A percentile compares a stretch with the other conserved stretches of the same genome.
Conservation (phyloP, 1,140 invertebrate species). For the Druon quercuslanigerum region DNA sequence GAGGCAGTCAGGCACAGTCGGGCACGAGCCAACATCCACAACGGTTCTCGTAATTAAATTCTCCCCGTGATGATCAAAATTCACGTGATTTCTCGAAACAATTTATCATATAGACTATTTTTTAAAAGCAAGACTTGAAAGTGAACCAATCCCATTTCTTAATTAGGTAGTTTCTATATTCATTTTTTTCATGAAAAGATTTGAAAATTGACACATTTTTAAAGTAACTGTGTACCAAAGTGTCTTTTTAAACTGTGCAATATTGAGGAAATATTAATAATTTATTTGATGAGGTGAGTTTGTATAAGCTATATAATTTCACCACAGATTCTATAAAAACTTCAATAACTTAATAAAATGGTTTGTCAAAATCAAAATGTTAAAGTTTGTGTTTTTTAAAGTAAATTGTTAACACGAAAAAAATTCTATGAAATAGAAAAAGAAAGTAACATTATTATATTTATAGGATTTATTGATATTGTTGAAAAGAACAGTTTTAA, state of each 20-base stretch:
- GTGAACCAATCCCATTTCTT: background rate
- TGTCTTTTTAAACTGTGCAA: background rate
- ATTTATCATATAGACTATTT: constrained; percentile 18
- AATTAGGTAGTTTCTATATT: too few relatives aligned
- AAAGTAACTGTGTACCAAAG: background rate
- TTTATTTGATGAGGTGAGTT: background rate
- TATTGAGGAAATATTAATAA: background rate
- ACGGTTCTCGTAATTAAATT: constrained; percentile 48
- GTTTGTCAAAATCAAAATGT: too few relatives aligned
- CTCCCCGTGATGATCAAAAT: constrained; percentile 37
- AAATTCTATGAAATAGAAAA: too few relatives aligned
- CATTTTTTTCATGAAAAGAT: background rate
- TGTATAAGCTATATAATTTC: too few relatives aligned
- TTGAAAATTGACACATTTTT: background rate
- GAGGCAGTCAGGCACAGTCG: constrained; percentile 59
- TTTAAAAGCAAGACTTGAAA: constrained; percentile 23
- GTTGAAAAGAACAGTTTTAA: too few relatives aligned
- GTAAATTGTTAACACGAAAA: too few relatives aligned
- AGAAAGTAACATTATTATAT: too few relatives aligned
- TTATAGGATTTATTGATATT: too few relatives aligned
- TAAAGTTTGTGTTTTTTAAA: too few relatives aligned
- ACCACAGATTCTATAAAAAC: too few relatives aligned
- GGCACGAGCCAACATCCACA: constrained; percentile 51
- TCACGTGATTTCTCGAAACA: constrained; percentile 43
- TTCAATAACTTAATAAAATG: too few relatives aligned